Evolutionary conservation across 2,888 invertebrate species (phyloP).

Genomic region (Drosophila meridionalis): DNA sequence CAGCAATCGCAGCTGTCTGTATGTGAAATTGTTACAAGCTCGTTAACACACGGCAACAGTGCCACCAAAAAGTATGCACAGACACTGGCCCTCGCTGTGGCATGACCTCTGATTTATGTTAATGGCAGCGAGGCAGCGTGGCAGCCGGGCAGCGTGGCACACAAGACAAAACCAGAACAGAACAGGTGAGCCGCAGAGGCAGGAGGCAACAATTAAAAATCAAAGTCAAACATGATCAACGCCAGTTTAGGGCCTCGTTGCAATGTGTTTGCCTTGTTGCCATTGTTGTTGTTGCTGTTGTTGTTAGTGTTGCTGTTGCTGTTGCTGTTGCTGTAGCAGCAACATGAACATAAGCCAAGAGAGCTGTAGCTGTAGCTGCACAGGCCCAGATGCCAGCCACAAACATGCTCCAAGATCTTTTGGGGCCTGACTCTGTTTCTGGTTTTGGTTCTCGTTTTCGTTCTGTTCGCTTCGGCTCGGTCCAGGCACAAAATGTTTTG

Average conservation of each 20-base stretch:
- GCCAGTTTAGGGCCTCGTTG: constrained; percentile 79
- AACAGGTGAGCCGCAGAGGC: constrained; percentile 73
- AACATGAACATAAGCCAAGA: constrained; percentile 75
- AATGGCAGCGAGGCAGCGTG: constrained; percentile 53
- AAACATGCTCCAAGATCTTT: constrained; percentile 40
- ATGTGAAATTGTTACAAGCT: constrained; percentile 83
- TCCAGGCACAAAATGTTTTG: constrained; percentile 59
- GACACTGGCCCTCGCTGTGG: constrained; percentile 21
- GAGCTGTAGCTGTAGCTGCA: constrained; percentile 15
- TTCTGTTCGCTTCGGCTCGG: constrained; percentile 17
- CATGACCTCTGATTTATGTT: constrained; percentile 80
- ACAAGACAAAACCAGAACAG: constrained; percentile 64
- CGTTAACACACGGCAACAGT: constrained; percentile 82
- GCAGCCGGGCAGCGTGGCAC: constrained; percentile 12
- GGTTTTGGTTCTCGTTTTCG: background rate
- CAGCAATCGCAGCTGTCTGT: constrained; percentile 57
- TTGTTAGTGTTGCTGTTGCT: constrained; percentile 29
- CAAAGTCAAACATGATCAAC: constrained; percentile 85
- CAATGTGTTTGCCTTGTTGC: constrained; percentile 53
- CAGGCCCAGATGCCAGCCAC: constrained; percentile 22
- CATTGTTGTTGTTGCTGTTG: constrained; percentile 14
- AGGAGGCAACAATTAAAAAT: constrained; percentile 84
- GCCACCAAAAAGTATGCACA: constrained; percentile 63
- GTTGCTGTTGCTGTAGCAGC: constrained; percentile 52
- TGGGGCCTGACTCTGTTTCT: constrained; percentile 16